These are phyloP conservation scores for Bos indicus DNA, from an alignment of 2,113 vertebrate genomes.

Conservation along the genomic window DNA sequence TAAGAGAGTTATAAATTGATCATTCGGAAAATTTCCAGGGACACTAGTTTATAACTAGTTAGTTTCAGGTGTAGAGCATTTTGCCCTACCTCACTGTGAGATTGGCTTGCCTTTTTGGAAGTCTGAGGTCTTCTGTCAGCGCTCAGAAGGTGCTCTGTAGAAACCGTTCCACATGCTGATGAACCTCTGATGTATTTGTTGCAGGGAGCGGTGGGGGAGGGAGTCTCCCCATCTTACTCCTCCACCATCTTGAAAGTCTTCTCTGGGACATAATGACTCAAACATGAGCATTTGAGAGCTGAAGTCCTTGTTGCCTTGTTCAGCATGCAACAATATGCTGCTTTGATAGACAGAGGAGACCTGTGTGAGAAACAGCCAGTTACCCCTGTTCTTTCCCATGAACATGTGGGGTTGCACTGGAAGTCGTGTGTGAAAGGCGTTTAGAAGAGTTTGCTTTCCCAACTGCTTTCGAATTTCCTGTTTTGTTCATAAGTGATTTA, in stretches of 20 bases:
- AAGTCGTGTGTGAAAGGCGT: not conserved
- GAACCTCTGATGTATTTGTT: not conserved
- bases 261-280: not conserved
- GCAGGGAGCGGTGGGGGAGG: not conserved
- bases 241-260: not conserved
- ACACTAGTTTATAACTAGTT: not conserved
- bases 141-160: not conserved
- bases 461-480: not conserved
- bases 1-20: not conserved
- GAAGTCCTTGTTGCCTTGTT: not conserved
- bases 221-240: not conserved
- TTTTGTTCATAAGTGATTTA: not conserved
- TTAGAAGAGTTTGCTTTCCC: not conserved
- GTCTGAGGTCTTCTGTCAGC: not conserved
- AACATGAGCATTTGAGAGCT: not conserved
- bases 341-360: not conserved
- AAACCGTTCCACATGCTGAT: not conserved
- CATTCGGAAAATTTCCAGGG: not conserved
- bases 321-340: fast-evolving
- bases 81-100: not conserved
- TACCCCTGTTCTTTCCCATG: not conserved
- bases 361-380: not conserved
- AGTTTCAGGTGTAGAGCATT: not conserved
- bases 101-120: not conserved
- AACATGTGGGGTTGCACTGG: not conserved